phyloP scores from a whole-genome alignment of 1,140 invertebrate species.

The honey bee (Apis mellifera) region Amel_HAv3.1 CM009936.2:3941001-3941500 shows the following conservation, averaged over 20 bases:
- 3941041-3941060: neutral
- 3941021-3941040: neutral
- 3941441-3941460: no score
- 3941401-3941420: no score
- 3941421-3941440: no score
- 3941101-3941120: slow-evolving; percentile 28
- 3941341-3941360: no score
- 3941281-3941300: no score
- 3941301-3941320: no score
- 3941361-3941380: no score
- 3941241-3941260: neutral
- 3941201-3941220: slow-evolving; percentile 6
- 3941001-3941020: slow-evolving; percentile 18
- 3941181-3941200: slow-evolving; percentile 30
- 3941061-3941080: slow-evolving; percentile 46
- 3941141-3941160: slow-evolving; percentile 7
- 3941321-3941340: no score
- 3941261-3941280: neutral
- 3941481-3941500: neutral
- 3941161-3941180: neutral
- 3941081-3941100: slow-evolving; percentile 54
- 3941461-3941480: no score
- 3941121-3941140: slow-evolving; percentile 32
- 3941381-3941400: no score
- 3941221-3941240: neutral